phyloP scores from a whole-genome alignment of 2,797 vertebrate genomes.

The Malacoctenus gilli region DNA sequence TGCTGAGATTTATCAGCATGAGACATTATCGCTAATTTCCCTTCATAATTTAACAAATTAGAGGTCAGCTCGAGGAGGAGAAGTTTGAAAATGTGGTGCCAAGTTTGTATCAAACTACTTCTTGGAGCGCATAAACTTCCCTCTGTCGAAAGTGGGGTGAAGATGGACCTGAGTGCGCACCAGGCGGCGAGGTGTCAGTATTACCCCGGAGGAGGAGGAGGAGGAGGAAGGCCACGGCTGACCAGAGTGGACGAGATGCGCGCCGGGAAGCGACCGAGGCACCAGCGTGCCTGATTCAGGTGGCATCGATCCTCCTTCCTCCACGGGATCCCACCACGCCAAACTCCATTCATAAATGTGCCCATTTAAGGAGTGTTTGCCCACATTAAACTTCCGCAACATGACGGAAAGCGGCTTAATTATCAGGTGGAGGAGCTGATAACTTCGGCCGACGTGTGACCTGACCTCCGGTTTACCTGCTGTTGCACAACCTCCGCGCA shows the following conservation, averaged over 20 bases:
- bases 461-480: not conserved
- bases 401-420: not conserved
- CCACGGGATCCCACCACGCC: slow-evolving; percentile 6
- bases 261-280: slow-evolving; percentile 38
- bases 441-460: slow-evolving; percentile 4
- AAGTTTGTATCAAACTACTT: too few species aligned
- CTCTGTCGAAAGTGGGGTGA: slow-evolving; percentile 6
- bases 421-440: not conserved
- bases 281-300: too few species aligned
- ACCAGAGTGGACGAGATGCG: slow-evolving; percentile 41
- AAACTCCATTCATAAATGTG: slow-evolving; percentile 14
- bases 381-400: not conserved
- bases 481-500: not conserved
- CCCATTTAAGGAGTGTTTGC: slow-evolving; percentile 2
- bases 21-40: too few species aligned
- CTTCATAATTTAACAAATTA: too few species aligned
- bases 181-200: slow-evolving; percentile 53
- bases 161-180: slow-evolving; percentile 54
- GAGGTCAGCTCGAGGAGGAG: too few species aligned
- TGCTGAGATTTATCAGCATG: too few species aligned
- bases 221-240: slow-evolving; percentile 58
- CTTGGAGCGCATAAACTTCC: too few species aligned
- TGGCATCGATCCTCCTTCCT: too few species aligned
- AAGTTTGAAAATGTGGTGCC: too few species aligned
- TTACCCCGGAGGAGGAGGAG: slow-evolving; percentile 30